A percentile compares a stretch with the other conserved stretches of the same genome.
Conservation (phyloP, 2,113 vertebrate species). For the Procavia capensis region DNA sequence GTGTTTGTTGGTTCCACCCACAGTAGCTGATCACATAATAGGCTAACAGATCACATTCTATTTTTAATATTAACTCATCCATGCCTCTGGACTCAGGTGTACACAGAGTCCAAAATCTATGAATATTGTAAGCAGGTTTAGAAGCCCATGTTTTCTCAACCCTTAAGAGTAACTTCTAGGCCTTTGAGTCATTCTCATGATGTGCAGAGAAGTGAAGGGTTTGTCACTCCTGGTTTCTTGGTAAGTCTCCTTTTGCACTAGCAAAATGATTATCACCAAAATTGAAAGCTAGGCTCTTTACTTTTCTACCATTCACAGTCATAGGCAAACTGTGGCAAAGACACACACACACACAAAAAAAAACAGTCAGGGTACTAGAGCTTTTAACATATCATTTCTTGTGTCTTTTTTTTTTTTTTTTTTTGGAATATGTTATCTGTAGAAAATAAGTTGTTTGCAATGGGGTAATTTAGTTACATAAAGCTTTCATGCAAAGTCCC, state of each 20-base stretch:
- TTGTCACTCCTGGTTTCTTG: neutral
- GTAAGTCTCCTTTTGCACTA: neutral
- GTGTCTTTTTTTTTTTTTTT: slow-evolving; percentile 47
- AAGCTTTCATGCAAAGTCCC: slow-evolving; percentile 60
- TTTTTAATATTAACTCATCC: slow-evolving; percentile 80
- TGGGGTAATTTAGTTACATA: slow-evolving; percentile 57
- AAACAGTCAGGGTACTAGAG: neutral
- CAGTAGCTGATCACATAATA: slow-evolving; percentile 76
- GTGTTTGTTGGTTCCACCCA: slow-evolving; percentile 75
- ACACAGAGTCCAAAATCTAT: slow-evolving; percentile 68
- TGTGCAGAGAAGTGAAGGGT: neutral
- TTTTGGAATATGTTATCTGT: neutral
- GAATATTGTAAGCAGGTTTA: slow-evolving; percentile 69
- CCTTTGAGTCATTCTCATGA: slow-evolving; percentile 17
- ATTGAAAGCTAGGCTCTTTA: neutral
- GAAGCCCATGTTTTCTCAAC: slow-evolving; percentile 31
- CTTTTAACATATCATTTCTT: slow-evolving; percentile 45
- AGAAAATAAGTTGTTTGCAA: slow-evolving; percentile 66
- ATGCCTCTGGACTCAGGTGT: slow-evolving; percentile 78
- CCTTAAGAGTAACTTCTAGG: slow-evolving; percentile 65
- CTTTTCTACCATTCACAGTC: slow-evolving; percentile 50
- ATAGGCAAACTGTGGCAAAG: slow-evolving; percentile 32
- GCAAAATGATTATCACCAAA: neutral
- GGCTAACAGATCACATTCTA: slow-evolving; percentile 71
- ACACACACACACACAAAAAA: too few relatives aligned